Conservation (phyloP, 2,797 vertebrate genomes). For the Gephyroberyx darwinii region DNA sequence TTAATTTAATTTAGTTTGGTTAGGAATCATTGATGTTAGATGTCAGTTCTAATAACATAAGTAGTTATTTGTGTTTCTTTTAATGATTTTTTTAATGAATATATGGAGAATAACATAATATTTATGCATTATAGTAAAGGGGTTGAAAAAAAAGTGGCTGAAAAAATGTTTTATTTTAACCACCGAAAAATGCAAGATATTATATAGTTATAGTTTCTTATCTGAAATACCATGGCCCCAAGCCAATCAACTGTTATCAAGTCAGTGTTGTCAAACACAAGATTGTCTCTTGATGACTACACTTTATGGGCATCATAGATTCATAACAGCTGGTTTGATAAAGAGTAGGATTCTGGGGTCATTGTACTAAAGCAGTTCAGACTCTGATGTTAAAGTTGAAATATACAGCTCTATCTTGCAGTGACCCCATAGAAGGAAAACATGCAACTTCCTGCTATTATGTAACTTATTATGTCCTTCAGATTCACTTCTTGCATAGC, state of each 20-base stretch:
- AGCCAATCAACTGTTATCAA: not conserved
- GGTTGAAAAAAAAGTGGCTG: not conserved
- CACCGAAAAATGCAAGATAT: not conserved
- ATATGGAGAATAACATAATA: not conserved
- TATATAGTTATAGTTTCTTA: not conserved
- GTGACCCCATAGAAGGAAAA: too few species aligned
- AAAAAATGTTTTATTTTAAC: too few species aligned
- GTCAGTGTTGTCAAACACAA: not conserved
- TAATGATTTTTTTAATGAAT: too few species aligned
- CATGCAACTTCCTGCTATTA: too few species aligned
- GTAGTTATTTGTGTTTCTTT: conserved; percentile 5
- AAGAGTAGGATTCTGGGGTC: not conserved
- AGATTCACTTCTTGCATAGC: not conserved
- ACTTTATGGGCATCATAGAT: conserved; percentile 6
- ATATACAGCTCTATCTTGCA: too few species aligned
- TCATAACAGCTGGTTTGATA: not conserved
- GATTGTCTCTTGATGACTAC: not conserved
- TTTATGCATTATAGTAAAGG: not conserved
- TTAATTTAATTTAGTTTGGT: too few species aligned
- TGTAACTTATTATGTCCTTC: too few species aligned
- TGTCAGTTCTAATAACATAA: too few species aligned
- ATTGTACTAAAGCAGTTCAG: too few species aligned
- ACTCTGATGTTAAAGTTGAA: too few species aligned
- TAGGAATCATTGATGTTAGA: too few species aligned
- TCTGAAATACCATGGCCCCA: not conserved